Evolutionary conservation across 2,797 vertebrate species (phyloP).

Genomic region (Neosilurus mollespiculum): DNA sequence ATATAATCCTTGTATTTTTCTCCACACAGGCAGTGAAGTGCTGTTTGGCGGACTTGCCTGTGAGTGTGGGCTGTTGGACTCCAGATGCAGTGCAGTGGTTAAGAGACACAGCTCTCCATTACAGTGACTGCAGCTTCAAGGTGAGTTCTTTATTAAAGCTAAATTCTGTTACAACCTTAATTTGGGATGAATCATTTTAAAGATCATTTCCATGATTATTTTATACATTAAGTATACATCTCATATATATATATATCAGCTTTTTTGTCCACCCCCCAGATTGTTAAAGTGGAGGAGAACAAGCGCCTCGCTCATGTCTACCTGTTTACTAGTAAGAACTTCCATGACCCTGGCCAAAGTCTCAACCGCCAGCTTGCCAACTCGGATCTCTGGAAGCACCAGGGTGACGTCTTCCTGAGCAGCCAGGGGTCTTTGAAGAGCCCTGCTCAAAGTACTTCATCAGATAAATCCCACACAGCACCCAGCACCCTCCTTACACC

Average conservation of each 20-base stretch:
- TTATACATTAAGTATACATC: neutral
- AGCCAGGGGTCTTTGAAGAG: slow-evolving; percentile 72
- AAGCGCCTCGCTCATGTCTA: slow-evolving; percentile 80
- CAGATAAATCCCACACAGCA: neutral
- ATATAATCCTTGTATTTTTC: slow-evolving; percentile 12
- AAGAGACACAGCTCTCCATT: slow-evolving; percentile 84
- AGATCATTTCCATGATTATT: neutral
- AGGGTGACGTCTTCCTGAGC: slow-evolving; percentile 81
- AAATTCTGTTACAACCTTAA: neutral
- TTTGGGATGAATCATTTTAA: neutral
- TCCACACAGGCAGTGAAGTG: slow-evolving; percentile 83
- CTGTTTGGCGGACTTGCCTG: slow-evolving; percentile 86
- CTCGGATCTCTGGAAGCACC: slow-evolving; percentile 87
- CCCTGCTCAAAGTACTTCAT: neutral
- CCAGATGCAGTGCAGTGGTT: slow-evolving; percentile 92
- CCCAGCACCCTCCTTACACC: neutral
- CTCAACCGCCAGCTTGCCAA: slow-evolving; percentile 86
- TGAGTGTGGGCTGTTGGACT: slow-evolving; percentile 87
- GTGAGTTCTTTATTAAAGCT: slow-evolving; percentile 35
- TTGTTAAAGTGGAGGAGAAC: slow-evolving; percentile 81
- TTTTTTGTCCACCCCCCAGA: slow-evolving; percentile 65
- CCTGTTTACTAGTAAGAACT: slow-evolving; percentile 87
- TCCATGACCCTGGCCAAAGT: slow-evolving; percentile 78
- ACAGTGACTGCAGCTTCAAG: slow-evolving; percentile 80
- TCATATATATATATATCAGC: neutral